Evolutionary conservation across 2,797 vertebrate genomes (phyloP).

Genomic region (Dipus sagitta): DNA sequence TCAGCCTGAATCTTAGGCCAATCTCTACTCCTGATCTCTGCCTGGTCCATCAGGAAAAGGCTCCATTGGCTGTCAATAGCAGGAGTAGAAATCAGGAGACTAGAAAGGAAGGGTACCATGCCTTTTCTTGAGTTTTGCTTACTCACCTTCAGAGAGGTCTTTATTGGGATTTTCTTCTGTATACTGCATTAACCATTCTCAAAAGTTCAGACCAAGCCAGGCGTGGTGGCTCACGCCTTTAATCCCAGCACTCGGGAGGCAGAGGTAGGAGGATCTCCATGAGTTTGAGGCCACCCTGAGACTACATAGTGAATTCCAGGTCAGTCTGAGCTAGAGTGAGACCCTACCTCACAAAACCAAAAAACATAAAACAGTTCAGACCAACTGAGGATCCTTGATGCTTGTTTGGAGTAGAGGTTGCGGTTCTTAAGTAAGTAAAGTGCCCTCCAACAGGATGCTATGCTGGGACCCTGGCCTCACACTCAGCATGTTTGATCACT

Average conservation of each 20-base stretch:
- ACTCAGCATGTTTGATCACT: constrained; percentile 26
- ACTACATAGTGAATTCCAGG: too few relatives aligned
- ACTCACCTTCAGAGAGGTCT: background rate
- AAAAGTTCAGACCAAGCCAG: background rate
- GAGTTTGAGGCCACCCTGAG: too few relatives aligned
- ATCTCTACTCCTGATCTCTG: background rate
- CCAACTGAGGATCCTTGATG: background rate
- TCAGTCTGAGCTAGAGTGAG: too few relatives aligned
- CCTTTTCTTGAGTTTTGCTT: background rate
- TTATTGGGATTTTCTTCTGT: constrained; percentile 1
- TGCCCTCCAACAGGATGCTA: background rate
- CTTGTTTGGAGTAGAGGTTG: background rate
- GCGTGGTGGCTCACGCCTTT: too few relatives aligned
- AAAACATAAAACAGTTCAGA: background rate
- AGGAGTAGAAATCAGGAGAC: background rate
- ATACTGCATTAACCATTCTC: background rate
- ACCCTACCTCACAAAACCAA: too few relatives aligned
- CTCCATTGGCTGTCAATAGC: background rate
- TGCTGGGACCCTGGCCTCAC: constrained; percentile 6
- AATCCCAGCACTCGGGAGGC: too few relatives aligned
- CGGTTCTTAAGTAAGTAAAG: constrained; percentile 5
- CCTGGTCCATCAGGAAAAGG: background rate
- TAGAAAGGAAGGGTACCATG: background rate
- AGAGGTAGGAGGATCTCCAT: too few relatives aligned
- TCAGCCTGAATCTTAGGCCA: background rate